Conservation (phyloP, 2,888 invertebrate species). For the Dynastes maya region DNA sequence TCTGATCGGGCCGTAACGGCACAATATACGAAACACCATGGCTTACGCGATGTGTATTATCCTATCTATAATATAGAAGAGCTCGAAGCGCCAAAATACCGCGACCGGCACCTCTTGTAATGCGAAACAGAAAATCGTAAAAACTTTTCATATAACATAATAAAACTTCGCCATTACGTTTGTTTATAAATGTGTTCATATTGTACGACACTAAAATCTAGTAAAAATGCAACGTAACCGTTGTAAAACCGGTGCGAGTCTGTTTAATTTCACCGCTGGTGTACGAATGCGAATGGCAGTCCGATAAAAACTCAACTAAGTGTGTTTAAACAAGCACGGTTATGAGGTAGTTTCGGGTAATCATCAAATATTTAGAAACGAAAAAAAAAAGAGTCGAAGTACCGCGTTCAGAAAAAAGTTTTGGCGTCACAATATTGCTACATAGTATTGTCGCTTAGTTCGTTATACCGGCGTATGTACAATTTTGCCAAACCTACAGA, state of each 20-base stretch:
- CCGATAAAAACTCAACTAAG: constrained; percentile 48
- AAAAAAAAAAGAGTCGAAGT: constrained; percentile 1
- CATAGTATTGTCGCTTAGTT: constrained; percentile 19
- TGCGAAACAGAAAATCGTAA: constrained; percentile 66
- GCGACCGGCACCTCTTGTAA: constrained; percentile 58
- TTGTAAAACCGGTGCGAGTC: constrained; percentile 4
- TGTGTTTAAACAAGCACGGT: constrained; percentile 51
- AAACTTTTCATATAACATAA: constrained; percentile 67
- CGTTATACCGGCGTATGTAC: neutral
- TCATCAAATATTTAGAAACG: constrained; percentile 45
- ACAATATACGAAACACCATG: constrained; percentile 30
- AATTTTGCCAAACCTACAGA: neutral
- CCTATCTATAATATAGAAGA: too few species aligned
- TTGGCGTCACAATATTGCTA: neutral
- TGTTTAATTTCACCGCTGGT: constrained; percentile 9
- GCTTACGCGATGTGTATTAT: neutral
- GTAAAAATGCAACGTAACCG: constrained; percentile 49
- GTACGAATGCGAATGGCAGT: neutral
- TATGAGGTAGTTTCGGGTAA: constrained; percentile 47
- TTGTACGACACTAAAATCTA: constrained; percentile 53
- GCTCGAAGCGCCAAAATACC: constrained; percentile 8
- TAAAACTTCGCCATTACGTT: constrained; percentile 62
- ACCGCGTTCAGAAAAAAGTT: neutral
- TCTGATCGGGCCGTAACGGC: constrained; percentile 41
- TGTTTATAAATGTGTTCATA: constrained; percentile 61